Conservation (phyloP, 2,113 vertebrate species). For the rabbit (Oryctolagus cuniculus) region mOryCun1.1 NC_091433.1:63736001-63736500, state of each 20-base stretch:
- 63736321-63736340: background rate
- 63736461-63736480: constrained; percentile 8
- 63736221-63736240: background rate
- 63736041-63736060: constrained; percentile 49
- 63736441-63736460: background rate
- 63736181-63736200: background rate
- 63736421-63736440: constrained; percentile 20
- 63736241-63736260: background rate
- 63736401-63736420: background rate
- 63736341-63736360: background rate
- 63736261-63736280: background rate
- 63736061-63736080: background rate
- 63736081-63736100: background rate
- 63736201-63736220: background rate
- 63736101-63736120: background rate
- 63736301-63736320: constrained; percentile 55
- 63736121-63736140: background rate
- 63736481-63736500: constrained; percentile 25
- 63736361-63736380: background rate
- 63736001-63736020: constrained; percentile 13
- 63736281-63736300: constrained; percentile 11
- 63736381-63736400: background rate
- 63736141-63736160: background rate
- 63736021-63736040: background rate
- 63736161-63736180: background rate